Evolutionary conservation across 1,140 invertebrate genomes (phyloP).

Genomic region (Cotesia vestalis): DNA sequence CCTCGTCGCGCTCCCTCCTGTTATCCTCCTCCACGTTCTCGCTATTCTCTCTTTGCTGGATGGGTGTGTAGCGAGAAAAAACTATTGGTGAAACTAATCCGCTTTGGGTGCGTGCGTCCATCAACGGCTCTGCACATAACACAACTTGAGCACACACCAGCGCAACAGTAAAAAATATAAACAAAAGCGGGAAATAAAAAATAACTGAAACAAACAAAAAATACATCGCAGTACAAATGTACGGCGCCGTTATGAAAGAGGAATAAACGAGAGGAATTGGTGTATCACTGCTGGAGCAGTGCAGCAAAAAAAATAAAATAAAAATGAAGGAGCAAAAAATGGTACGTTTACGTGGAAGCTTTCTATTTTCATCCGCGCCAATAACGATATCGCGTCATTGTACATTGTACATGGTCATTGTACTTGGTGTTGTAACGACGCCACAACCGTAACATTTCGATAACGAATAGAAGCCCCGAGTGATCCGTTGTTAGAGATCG

Average conservation of each 20-base stretch:
- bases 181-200: not conserved
- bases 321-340: not conserved
- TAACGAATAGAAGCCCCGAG: conserved; percentile 44
- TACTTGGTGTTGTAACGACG: conserved; percentile 30
- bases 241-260: too few species aligned
- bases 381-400: conserved; percentile 36
- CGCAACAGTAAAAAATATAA: not conserved
- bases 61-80: conserved; percentile 10
- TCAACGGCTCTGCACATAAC: conserved; percentile 27
- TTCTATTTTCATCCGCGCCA: conserved; percentile 39
- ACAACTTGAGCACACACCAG: not conserved
- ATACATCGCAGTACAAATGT: too few species aligned
- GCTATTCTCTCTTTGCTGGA: too few species aligned
- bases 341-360: conserved; percentile 4
- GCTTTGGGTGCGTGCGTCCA: conserved; percentile 37
- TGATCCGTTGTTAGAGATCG: conserved; percentile 19
- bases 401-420: conserved; percentile 18
- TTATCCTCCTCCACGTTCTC: not conserved
- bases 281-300: not conserved
- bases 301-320: conserved; percentile 3
- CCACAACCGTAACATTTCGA: conserved; percentile 46
- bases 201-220: too few species aligned
- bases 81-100: conserved; percentile 37
- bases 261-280: not conserved
- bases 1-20: conserved; percentile 17